Evolutionary conservation across 2,113 vertebrate genomes (phyloP), one percentile per base, ranked within the genome.

Genomic region (Steatornis caripensis): DNA sequence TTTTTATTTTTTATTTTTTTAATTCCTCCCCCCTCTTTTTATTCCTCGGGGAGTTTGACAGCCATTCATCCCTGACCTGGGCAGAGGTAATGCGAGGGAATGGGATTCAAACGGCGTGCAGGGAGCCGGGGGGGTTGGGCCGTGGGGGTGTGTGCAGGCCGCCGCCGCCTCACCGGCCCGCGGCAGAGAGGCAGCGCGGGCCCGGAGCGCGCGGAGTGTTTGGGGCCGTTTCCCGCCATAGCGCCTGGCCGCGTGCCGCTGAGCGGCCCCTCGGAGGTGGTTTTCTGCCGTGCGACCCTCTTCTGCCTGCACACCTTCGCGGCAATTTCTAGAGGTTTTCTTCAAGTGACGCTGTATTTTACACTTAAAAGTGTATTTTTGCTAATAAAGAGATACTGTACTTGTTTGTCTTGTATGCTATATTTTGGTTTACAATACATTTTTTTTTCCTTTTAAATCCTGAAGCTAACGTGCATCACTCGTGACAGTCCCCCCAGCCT

Each of bases 51-150:
- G 98, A 97, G 94, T 97, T 95, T 97, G 97, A 98, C 97, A 97
- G 97, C 98, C 96, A 89, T 97, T 98, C 97, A 97, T 97, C 96
- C 98, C 97, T 97, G 98, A 97, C 97, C 97, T 97, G 97, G 90
- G 97, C 89, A 97, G 98, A 97, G 97, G 97, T 97, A 95, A 97
- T 82, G 96, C 92, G 64, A 92, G 98, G 98, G 95, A 88, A 97
- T 90, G 96, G 97, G 98, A 97, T 96, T 96, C 93, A n/a, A 75
- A 37, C 49, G 97, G 97, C 94, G 87, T 54, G 57, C 4, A 76
- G 54, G 70, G 14, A 34, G 41, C 41, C 41, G 15, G 11, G 41
- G 41, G 41, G 41, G n/a, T n/a, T n/a, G n/a, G n/a, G n/a, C n/a
- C n/a, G n/a, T n/a, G n/a, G n/a, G n/a, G n/a, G n/a, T n/a, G n/a